Base-by-base conservation (phyloP, 2,113 vertebrate species). In the Columbina picui region DNA sequence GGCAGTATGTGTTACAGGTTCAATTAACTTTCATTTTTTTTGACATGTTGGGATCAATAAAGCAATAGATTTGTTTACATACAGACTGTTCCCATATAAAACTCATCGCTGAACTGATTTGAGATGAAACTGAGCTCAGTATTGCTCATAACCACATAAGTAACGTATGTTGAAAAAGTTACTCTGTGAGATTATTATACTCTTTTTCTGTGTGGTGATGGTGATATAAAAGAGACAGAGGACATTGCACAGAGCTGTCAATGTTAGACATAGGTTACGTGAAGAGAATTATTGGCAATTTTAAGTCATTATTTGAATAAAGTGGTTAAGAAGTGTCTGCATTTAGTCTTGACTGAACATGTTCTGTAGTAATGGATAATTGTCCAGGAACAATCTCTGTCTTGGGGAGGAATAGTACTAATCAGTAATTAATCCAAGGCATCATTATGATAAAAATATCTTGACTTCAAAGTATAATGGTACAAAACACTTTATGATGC, bases 21-120 rank as follows among this genome's bases (percentile, higher is more conserved):
- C 32, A 60, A 50, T 43, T n/a, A 0, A 0, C 4, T 89, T 86
- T 56, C 2, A 5, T 63, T 10, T 10, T 16, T 80, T 95, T 69
- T 60, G 19, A 5, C 25, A 21, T n/a, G 15, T 14, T 27, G 8
- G 12, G 55, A 84, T 3, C 4, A 65, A 73, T 69, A 86, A 86
- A 79, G 30, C 36, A 86, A 23, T 38, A 8, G 6, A 56, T 83
- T 59, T 83, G 2, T 61, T 81, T 84, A 7, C 9, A 2, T 59
- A 36, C 8, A 32, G 25, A 38, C 32, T 68, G 15, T 57, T 90
- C 13, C 26, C 10, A 1, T 83, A 45, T 36, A 70, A 92, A 71
- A 71, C 27, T 69, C 12, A 26, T 64, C 29, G 5, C 21, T 77
- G 71, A 71, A 39, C 8, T 65, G 13, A 80, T 76, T 27, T 23